Evolutionary conservation across 2,113 vertebrate species (phyloP), one percentile per base, ranked within the genome.

Genomic region (Channa maculata): DNA sequence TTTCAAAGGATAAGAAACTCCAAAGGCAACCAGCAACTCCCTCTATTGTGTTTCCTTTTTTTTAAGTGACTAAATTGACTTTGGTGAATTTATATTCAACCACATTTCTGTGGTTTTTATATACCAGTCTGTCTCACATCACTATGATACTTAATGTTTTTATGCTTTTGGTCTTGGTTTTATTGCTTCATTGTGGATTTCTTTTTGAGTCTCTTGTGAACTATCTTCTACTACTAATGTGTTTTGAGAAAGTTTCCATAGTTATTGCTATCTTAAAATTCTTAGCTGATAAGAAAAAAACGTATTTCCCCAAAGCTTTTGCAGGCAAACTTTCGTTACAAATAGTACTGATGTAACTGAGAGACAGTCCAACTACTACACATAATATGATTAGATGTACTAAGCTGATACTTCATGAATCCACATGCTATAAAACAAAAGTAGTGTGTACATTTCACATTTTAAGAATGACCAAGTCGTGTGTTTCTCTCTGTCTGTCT

Each of bases 341-440:
- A 73, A 78, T 69, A 63, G 34, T 8, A 53, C 75, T 79, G 87
- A 90, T 71, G 82, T 74, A 88, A 83, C 62, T 41, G 15, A 60
- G 67, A 79, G 82, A 86, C 77, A 76, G 77, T 59, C 58, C 10
- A 59, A 45, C 24, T 49, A 43, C 10, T 45, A 61, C n/a, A 53
- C 38, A 65, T 24, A 41, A 58, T 51, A 41, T 48, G 41, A 46
- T 14, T 51, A 58, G 11, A 41, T 50, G 46, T 48, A 36, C 14
- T 72, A 52, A 38, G 55, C 14, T 15, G 54, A 44, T n/a, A 52
- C 6, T 46, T 15, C 38, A 52, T 61, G 14, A 34, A 46, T n/a
- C 33, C 4, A 1, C 15, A 11, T 60, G 8, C 10, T 9, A 41
- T 3, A 5, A 59, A 52, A 33, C 12, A 2, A 7, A 46, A 55